These are phyloP conservation scores for Dysdera silvatica DNA, from an alignment of 1,140 invertebrate genomes.

Conservation along the genomic window DNA sequence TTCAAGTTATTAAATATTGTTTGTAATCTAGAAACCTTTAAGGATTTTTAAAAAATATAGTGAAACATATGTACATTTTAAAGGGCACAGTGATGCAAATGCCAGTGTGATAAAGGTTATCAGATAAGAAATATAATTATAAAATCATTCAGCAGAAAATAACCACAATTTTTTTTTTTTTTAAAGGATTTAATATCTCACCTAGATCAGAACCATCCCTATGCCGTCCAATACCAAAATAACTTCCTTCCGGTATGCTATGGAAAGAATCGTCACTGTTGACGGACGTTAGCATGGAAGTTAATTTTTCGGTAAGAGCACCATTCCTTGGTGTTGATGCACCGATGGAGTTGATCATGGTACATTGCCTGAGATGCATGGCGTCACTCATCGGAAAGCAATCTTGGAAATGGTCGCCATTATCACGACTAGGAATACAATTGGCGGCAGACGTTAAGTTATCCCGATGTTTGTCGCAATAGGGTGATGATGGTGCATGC, in stretches of 20 bases:
- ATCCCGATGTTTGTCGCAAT: background rate
- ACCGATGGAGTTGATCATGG: background rate
- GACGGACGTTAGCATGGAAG: background rate
- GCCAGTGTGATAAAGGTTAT: background rate
- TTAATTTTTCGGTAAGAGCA: background rate
- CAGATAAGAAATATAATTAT: background rate
- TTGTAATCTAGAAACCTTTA: no score
- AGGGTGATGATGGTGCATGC: background rate
- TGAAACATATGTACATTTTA: no score
- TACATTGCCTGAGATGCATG: no score
- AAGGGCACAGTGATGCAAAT: no score
- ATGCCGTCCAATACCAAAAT: constrained; percentile 36
- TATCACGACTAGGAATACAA: no score
- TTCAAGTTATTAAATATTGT: no score
- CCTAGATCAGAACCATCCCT: constrained; percentile 37
- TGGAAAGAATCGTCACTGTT: constrained; percentile 11
- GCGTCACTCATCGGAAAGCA: no score
- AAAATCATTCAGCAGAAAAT: background rate
- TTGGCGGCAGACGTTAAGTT: no score
- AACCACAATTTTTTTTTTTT: constrained; percentile 9
- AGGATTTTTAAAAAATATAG: no score
- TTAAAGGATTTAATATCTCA: no score
- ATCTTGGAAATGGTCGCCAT: no score
- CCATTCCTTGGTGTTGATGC: background rate
- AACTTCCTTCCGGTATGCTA: constrained; percentile 31